These are phyloP conservation scores for Pteropus alecto DNA, from an alignment of 2,113 vertebrate species.

Conservation along the genomic window DNA sequence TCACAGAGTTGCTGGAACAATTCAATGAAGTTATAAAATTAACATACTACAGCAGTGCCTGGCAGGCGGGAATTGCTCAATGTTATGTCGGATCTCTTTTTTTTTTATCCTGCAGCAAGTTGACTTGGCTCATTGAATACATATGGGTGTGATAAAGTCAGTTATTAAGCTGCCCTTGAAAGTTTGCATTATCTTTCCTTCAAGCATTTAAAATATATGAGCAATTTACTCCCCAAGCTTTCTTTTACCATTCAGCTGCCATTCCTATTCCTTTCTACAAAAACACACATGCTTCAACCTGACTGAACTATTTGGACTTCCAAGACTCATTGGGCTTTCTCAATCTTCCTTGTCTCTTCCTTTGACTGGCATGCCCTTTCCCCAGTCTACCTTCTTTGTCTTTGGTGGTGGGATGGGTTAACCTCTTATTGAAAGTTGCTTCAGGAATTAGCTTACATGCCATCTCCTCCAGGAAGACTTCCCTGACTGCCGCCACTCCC, in stretches of 20 bases:
- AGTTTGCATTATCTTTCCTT: conserved; percentile 18
- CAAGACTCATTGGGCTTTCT: background rate
- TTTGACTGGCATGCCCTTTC: background rate
- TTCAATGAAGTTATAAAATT: background rate
- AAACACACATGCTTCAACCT: background rate
- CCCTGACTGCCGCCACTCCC: background rate
- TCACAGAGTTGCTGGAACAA: background rate
- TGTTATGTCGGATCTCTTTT: background rate
- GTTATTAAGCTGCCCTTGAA: conserved; percentile 23
- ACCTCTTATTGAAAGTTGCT: background rate
- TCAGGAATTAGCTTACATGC: background rate
- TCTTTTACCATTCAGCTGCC: background rate
- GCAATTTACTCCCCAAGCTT: background rate
- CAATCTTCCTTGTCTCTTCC: background rate
- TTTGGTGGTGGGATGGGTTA: background rate
- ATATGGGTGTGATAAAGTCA: background rate
- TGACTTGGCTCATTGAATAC: conserved; percentile 9
- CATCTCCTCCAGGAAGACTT: background rate
- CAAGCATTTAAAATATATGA: background rate
- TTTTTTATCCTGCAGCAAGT: background rate
- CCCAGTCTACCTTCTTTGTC: background rate
- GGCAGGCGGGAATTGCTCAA: background rate
- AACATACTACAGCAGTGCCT: background rate
- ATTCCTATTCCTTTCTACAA: background rate
- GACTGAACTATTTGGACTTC: background rate